phyloP scores from a whole-genome alignment of 2,113 vertebrate genomes.

The Platichthys flesus region DNA sequence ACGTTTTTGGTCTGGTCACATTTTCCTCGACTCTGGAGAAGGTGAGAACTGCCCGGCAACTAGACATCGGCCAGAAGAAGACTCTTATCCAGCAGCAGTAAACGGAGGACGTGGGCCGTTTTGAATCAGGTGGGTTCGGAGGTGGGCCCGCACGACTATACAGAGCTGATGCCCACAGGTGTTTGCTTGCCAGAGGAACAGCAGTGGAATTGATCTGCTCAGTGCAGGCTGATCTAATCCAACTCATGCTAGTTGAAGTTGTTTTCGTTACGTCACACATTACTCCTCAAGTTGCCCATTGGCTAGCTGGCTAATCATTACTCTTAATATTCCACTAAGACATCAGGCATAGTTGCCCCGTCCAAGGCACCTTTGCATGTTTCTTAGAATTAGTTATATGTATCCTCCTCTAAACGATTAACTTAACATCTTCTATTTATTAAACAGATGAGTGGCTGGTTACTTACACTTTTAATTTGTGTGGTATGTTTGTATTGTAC shows the following conservation, averaged over 20 bases:
- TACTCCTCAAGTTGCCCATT: not conserved
- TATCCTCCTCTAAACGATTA: not conserved
- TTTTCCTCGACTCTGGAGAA: constrained; percentile 20
- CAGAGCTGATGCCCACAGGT: constrained; percentile 56
- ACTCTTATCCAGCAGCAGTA: constrained; percentile 30
- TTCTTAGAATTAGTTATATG: too few species aligned
- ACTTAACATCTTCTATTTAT: too few species aligned
- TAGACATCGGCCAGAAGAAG: constrained; percentile 31
- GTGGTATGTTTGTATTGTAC: not conserved
- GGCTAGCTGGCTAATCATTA: constrained; percentile 49
- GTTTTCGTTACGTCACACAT: constrained; percentile 1
- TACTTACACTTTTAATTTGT: not conserved
- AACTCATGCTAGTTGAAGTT: constrained; percentile 35
- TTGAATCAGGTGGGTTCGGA: constrained; percentile 79
- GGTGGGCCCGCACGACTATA: constrained; percentile 51
- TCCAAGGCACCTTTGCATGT: too few species aligned
- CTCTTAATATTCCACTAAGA: not conserved
- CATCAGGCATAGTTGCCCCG: not conserved
- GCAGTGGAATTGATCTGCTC: not conserved
- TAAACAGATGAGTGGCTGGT: not conserved
- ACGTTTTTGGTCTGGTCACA: not conserved
- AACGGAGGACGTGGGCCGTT: constrained; percentile 56
- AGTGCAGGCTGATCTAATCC: not conserved
- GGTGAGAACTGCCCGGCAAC: constrained; percentile 3
- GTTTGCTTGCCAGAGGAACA: constrained; percentile 12